Evolutionary conservation across 2,113 vertebrate species (phyloP).

Genomic region (Dipodomys ordii): DNA sequence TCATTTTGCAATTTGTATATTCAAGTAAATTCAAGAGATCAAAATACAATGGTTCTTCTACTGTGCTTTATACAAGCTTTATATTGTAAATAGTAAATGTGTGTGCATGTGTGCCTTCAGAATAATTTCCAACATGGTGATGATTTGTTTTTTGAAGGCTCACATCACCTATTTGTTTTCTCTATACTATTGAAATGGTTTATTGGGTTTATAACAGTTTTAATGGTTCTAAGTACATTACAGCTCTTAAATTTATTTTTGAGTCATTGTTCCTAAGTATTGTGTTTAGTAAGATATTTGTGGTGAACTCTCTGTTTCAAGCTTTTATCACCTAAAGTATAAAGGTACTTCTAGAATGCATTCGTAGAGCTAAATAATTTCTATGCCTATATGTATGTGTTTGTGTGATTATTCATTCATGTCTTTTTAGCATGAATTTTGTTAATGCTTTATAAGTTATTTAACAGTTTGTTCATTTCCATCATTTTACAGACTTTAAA

Average conservation of each 20-base stretch:
- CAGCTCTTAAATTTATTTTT: not conserved
- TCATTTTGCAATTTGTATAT: not conserved
- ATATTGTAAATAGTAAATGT: not conserved
- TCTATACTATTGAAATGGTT: not conserved
- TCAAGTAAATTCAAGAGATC: not conserved
- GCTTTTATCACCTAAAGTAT: not conserved
- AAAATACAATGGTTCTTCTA: not conserved
- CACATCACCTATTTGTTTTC: not conserved
- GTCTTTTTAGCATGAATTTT: not conserved
- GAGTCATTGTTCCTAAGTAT: not conserved
- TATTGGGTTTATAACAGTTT: not conserved
- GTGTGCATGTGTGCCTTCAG: not conserved
- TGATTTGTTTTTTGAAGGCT: not conserved
- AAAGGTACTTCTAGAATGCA: not conserved
- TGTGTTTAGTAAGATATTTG: not conserved
- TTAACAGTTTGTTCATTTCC: not conserved
- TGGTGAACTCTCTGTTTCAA: not conserved
- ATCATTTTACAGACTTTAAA: not conserved
- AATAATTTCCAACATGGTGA: not conserved
- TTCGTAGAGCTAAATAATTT: not conserved
- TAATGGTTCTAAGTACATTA: not conserved
- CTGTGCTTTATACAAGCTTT: not conserved
- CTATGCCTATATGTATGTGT: not conserved
- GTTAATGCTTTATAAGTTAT: not conserved
- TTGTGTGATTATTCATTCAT: no score